Base-by-base conservation (phyloP, 1,140 invertebrate genomes). In the Dreissena rostriformis region DNA sequence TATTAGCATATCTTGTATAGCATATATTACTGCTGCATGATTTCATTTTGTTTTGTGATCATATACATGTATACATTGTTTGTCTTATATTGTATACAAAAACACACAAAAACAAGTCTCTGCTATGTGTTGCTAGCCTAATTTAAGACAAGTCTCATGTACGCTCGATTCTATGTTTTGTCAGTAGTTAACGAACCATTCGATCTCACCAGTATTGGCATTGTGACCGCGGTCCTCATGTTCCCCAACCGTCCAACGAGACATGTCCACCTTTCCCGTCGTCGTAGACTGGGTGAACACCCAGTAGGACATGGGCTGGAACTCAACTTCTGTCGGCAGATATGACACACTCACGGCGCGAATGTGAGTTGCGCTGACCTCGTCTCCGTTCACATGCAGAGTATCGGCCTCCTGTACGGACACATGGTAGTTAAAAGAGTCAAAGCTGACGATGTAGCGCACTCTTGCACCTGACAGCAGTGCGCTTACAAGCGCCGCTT, bases 231-330 rank as follows among this genome's bases (percentile, higher is more conserved):
- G 24, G 22, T 39, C 19, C 49, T 51, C 28, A 24, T 72, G 29
- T 51, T 72, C 39, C 7, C 70, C 70, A 26, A 72, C 28, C 15
- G 28, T 72, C 70, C 70, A 72, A 29, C 70, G 24, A n/a, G 70
- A 49, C 51, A 72, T 72, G 26, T 72, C 70, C 6, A 72, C 70
- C 14, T n/a, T n/a, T 52, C 70, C 70, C 6, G 70, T 72, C n/a
- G 70, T 49, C 22, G 70, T 52, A 24, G 51, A 49, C 22, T 52
- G n/a, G 24, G 70, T 72, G 26, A 72, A 72, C 26, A 14, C 51
- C 15, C 19, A 51, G 39, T 72, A 72, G n/a, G 70, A 39, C n/a
- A 51, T 51, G 39, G 70, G 7, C 19, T 39, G 39, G 17, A 72
- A 72, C 22, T 51, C 28, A 17, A 72, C 26, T 72, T 72, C 70